Percentiles rank a stretch among this genome's conserved stretches.
Conservation (phyloP, 2,113 vertebrate genomes). For the Probosciger aterrimus region DNA sequence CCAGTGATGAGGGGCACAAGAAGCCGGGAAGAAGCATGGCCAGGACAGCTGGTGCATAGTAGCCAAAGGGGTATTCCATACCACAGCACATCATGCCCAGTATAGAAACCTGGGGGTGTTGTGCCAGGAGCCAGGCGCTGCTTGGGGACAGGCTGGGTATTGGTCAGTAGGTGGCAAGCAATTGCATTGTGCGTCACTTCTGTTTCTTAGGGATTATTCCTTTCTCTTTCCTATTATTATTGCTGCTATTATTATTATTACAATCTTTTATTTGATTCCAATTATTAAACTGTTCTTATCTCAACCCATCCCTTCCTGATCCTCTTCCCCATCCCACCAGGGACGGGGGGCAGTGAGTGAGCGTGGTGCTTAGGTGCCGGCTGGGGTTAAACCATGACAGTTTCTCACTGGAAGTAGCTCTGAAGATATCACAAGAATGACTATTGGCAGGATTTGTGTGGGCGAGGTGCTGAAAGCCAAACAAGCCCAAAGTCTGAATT, state of each 20-base stretch:
- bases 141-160: neutral
- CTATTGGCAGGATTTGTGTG: constrained; percentile 44
- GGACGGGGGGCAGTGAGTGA: neutral
- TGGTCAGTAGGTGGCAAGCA: neutral
- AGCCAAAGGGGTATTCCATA: neutral
- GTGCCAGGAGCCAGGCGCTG: neutral
- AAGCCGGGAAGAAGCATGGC: neutral
- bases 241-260: neutral
- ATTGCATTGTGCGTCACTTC: neutral
- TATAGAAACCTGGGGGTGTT: neutral
- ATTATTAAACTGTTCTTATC: neutral
- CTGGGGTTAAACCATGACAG: neutral
- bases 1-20: neutral
- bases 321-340: neutral
- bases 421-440: constrained; percentile 33
- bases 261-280: neutral
- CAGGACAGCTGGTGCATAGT: neutral
- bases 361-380: neutral
- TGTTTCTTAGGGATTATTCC: neutral
- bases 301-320: neutral
- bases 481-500: constrained; percentile 37
- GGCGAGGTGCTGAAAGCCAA: constrained; percentile 23
- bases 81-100: neutral
- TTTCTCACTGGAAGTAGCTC: constrained; percentile 15
- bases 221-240: neutral